Evolutionary conservation across 2,113 vertebrate species (phyloP).

Genomic region (Vicugna pacos): DNA sequence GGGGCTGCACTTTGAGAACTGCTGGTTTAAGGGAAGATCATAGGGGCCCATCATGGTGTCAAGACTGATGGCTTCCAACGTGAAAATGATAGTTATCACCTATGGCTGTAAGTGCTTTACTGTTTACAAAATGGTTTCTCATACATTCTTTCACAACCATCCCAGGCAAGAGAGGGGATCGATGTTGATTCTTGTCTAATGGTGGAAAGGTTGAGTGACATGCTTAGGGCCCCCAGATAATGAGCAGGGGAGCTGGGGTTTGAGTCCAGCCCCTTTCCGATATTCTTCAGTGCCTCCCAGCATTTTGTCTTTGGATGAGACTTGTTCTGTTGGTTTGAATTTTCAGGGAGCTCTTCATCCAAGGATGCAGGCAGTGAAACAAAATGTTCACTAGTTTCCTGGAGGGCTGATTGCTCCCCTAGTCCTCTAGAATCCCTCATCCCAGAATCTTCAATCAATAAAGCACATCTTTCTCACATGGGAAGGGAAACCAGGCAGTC

Average conservation of each 20-base stretch:
- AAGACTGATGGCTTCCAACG: neutral
- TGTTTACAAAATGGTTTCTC: neutral
- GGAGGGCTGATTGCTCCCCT: constrained; percentile 2
- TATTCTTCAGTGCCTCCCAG: neutral
- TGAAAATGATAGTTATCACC: neutral
- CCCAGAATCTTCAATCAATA: constrained; percentile 30
- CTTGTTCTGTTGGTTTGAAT: constrained; percentile 23
- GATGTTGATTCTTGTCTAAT: neutral
- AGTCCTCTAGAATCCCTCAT: constrained; percentile 29
- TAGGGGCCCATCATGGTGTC: neutral
- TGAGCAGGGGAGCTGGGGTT: neutral
- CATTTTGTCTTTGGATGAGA: neutral
- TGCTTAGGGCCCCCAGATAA: neutral
- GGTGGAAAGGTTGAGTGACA: neutral
- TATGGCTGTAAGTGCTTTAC: neutral
- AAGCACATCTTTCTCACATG: constrained; percentile 18
- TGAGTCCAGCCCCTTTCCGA: neutral
- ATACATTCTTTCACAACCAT: neutral
- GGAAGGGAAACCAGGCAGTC: constrained; percentile 7
- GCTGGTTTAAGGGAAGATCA: neutral
- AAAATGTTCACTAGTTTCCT: neutral
- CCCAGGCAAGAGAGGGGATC: neutral
- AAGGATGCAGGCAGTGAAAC: neutral
- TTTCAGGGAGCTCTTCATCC: constrained; percentile 19
- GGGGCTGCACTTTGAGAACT: neutral